phyloP scores from a whole-genome alignment of 2,888 invertebrate genomes.

The Eristalis arbustorum region DNA sequence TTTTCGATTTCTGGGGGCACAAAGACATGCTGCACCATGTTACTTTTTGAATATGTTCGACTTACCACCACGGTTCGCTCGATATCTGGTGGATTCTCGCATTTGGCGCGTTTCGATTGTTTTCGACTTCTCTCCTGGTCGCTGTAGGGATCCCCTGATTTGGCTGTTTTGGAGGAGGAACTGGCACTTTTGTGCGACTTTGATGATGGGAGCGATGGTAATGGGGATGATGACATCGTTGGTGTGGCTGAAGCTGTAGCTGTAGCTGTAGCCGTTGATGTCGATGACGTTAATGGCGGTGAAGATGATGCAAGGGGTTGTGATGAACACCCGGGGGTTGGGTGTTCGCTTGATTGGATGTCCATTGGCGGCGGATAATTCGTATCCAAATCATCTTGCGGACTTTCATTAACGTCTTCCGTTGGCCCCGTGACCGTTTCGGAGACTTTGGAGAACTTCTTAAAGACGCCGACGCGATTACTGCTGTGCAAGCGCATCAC shows the following conservation, averaged over 20 bases:
- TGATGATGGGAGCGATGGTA: not conserved
- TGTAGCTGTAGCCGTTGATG: not conserved
- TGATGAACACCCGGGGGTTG: not conserved
- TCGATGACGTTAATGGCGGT: not conserved
- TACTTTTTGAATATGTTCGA: constrained; percentile 71
- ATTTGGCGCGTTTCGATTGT: constrained; percentile 12
- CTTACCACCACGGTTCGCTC: constrained; percentile 47
- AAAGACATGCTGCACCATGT: constrained; percentile 71
- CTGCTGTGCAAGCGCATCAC: constrained; percentile 23
- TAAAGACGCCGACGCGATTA: not conserved
- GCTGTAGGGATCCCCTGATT: not conserved
- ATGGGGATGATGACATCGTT: too few species aligned
- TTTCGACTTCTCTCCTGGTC: not conserved
- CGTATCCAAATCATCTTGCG: not conserved
- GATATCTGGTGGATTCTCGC: constrained; percentile 42
- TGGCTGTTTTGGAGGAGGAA: not conserved
- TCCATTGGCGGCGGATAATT: not conserved
- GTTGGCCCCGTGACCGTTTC: not conserved
- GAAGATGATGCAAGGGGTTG: not conserved
- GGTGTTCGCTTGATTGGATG: not conserved
- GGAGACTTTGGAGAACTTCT: not conserved
- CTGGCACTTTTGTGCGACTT: not conserved
- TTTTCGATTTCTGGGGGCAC: constrained; percentile 73
- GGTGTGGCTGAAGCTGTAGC: too few species aligned
- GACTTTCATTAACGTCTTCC: not conserved